Conservation (phyloP, 2,113 vertebrate genomes). For the Carlito syrichta region DNA sequence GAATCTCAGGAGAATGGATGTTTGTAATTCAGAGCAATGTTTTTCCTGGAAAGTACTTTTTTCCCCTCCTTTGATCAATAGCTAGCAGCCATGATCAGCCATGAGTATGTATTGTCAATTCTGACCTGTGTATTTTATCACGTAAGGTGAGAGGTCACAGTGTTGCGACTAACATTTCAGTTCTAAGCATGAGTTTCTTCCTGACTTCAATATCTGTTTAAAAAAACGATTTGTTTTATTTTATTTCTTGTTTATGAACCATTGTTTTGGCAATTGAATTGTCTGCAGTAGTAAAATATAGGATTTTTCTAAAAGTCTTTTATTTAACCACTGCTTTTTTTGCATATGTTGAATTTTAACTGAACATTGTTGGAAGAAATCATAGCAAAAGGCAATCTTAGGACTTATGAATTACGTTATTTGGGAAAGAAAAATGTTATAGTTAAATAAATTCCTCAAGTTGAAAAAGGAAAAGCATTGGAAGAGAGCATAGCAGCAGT, state of each 20-base stretch:
- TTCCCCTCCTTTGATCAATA: slow-evolving; percentile 87
- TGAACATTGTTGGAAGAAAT: slow-evolving; percentile 52
- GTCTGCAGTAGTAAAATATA: slow-evolving; percentile 57
- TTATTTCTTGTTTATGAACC: slow-evolving; percentile 67
- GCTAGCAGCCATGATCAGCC: slow-evolving; percentile 87
- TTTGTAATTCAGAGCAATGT: slow-evolving; percentile 96
- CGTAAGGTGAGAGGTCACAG: slow-evolving; percentile 81
- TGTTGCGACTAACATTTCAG: slow-evolving; percentile 80
- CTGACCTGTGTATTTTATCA: slow-evolving; percentile 87
- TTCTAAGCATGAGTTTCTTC: slow-evolving; percentile 80
- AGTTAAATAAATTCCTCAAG: background rate
- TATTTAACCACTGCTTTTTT: slow-evolving; percentile 62
- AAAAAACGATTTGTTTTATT: slow-evolving; percentile 52
- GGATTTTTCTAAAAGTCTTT: slow-evolving; percentile 65
- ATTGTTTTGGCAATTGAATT: slow-evolving; percentile 74
- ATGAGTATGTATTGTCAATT: slow-evolving; percentile 87
- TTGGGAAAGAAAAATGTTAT: background rate
- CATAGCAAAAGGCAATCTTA: slow-evolving; percentile 47
- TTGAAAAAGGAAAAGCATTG: background rate
- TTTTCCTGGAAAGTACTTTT: slow-evolving; percentile 84
- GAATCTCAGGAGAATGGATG: slow-evolving; percentile 89
- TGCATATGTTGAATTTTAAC: slow-evolving; percentile 58
- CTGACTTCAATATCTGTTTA: slow-evolving; percentile 58
- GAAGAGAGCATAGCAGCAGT: background rate
- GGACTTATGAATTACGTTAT: background rate